Percentiles rank a stretch among this genome's conserved stretches.
Conservation (phyloP, 1,140 invertebrate species). For the Bombus vancouverensis region DNA sequence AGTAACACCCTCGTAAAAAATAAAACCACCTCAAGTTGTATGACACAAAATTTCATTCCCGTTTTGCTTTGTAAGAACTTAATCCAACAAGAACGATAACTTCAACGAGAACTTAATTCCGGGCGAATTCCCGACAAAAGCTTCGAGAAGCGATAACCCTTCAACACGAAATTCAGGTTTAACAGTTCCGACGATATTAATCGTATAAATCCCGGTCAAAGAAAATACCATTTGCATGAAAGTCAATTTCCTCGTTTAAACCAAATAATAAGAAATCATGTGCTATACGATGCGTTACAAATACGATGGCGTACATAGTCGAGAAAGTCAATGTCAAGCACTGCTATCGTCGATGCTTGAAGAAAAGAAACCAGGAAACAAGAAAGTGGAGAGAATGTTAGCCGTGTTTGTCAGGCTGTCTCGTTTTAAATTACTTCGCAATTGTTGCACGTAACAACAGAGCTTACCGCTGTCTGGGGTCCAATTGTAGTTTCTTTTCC, state of each 20-base stretch:
- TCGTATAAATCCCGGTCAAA: neutral
- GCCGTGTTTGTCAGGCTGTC: slow-evolving; percentile 5
- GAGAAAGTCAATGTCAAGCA: neutral
- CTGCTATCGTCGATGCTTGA: neutral
- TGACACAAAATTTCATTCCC: neutral
- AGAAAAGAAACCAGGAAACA: neutral
- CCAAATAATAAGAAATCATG: neutral
- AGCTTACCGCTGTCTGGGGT: slow-evolving; percentile 74
- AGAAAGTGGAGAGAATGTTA: neutral
- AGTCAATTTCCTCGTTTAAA: neutral
- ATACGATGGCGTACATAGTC: neutral
- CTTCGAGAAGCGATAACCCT: neutral
- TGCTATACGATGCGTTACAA: neutral
- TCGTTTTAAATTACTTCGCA: slow-evolving; percentile 35
- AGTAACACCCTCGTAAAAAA: neutral
- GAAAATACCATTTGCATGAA: neutral
- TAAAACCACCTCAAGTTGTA: neutral
- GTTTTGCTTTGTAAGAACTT: neutral
- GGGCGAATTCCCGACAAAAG: neutral
- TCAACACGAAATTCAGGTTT: neutral
- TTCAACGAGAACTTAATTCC: neutral
- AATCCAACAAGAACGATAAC: neutral
- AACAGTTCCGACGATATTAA: neutral
- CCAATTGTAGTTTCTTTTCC: slow-evolving; percentile 77
- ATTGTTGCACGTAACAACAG: slow-evolving; percentile 24